Percentiles rank a stretch among this genome's conserved stretches.
Evolutionary conservation across 2,113 vertebrate genomes (phyloP).

Genomic region (Malurus cyaneus): DNA sequence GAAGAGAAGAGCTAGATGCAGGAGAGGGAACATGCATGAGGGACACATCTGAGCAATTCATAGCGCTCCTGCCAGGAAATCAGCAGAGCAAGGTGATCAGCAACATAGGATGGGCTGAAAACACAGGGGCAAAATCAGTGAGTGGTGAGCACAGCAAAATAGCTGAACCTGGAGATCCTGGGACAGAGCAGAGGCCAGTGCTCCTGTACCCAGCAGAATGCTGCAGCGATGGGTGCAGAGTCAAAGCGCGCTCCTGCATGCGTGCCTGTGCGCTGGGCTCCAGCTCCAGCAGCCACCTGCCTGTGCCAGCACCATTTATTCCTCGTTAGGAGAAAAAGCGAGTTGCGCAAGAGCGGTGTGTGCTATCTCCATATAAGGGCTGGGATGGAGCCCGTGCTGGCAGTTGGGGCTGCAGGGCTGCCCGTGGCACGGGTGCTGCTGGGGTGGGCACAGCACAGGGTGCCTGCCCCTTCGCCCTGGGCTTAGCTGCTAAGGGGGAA

Average conservation of each 20-base stretch:
- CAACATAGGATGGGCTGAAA: not conserved
- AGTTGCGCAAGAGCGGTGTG: not conserved
- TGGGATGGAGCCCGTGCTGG: fast-evolving
- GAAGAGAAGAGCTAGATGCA: not conserved
- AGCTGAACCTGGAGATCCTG: not conserved
- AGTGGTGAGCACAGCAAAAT: not conserved
- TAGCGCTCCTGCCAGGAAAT: not conserved
- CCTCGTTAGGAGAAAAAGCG: not conserved
- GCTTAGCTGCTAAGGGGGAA: not conserved
- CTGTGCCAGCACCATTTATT: not conserved
- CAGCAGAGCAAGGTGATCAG: not conserved
- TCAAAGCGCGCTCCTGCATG: fast-evolving
- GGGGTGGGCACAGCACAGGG: fast-evolving
- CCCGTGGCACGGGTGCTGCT: not conserved
- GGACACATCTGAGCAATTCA: not conserved
- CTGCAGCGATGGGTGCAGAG: not conserved
- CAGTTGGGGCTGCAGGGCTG: not conserved
- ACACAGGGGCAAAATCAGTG: not conserved
- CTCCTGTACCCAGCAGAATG: not conserved
- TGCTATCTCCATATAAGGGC: not conserved
- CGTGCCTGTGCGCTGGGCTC: fast-evolving
- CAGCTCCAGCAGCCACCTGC: not conserved
- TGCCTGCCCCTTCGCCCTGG: not conserved
- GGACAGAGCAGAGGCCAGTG: not conserved
- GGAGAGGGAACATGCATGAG: not conserved